Evolutionary conservation across 2,888 invertebrate genomes (phyloP), one percentile per base, ranked within the genome.

Genomic region (Azorinus chamasolen): DNA sequence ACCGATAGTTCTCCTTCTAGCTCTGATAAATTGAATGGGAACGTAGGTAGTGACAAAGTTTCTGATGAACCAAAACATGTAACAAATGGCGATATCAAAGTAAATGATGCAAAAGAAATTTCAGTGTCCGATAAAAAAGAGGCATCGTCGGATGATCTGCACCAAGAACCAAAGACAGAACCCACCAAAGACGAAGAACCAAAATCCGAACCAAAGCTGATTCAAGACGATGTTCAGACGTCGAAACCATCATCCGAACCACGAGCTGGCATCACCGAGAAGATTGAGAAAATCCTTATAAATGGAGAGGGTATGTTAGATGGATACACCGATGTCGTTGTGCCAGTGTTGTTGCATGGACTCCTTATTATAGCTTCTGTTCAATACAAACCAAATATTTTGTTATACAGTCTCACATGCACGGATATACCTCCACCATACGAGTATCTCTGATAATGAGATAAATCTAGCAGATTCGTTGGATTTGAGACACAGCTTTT

Each of bases 241-340:
- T 41, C 27, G 14, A 46, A 59, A 46, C 18, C 22, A 59, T 16
- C 45, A 46, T 0, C 2, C 2, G 32, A 45, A 32, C 25, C 45
- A n/a, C 46, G 46, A 4, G 46, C 16, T 16, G 43, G 25, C 16
- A 16, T 27, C 22, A 37, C 45, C 14, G 46, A 55, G 46, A 68
- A 55, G 51, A 68, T 71, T 53, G 70, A 69, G 27, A 54, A 65
- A 37, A 39, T 74, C 25, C 79, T 61, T 20, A 57, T 72, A 20
- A 64, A 55, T 18, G 68, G 71, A 50, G 73, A 77, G 43, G 77
- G 74, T 74, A 81, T 70, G 77, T 74, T 57, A 18, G 57, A 5
- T 58, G 46, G n/a, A 24, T 22, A 24, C 46, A 20, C 14, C 25
- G 32, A 46, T 46, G 59, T 59, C 43, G 57, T 58, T 41, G 14